Evolutionary conservation across 2,113 vertebrate genomes (phyloP), one percentile per base, ranked within the genome.

Genomic region (Rhinolophus sinicus): DNA sequence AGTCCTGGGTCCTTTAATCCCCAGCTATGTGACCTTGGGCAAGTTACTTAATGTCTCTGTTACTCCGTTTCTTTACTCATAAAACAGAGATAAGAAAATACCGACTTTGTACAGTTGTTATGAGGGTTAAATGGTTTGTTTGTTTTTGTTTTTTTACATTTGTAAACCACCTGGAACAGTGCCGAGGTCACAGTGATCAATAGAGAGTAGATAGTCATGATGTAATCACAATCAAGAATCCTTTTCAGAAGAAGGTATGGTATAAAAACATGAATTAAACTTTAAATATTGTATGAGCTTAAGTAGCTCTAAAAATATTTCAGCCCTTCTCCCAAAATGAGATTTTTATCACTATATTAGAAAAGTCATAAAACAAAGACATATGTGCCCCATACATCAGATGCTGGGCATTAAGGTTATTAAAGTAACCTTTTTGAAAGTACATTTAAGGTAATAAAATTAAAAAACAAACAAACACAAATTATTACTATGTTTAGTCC

Each of bases 251-350:
- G n/a, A 96, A 70, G 16, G 1, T 78, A 77, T 33, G n/a, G 24
- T 38, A 89, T 73, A 75, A 82, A 83, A 72, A 94, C 38, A 85
- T 60, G 24, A 94, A 40, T 47, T 85, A 62, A 81, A 78, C 56
- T 75, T 76, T 72, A 91, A 93, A 72, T 14, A 86, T 52, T 47
- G 4, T 54, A 67, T 30, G 28, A 33, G 50, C 11, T 64, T 90
- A 60, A 56, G 56, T 60, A 67, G 70, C 16, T 93, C 60, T 58
- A 83, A 90, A 92, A 52, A 78, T 82, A 86, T 77, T 87, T 92
- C 72, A 94, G 52, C 16, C 21, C 44, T 13, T 70, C 19, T 90
- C 12, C 54, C 19, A 80, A 92, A 81, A 33, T 77, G 52, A 89
- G 33, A 84, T 75, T 69, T 90, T 80, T 89, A 89, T 87, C n/a